Conservation (phyloP, 2,797 vertebrate genomes). For the Aulostomus chinensis region DNA sequence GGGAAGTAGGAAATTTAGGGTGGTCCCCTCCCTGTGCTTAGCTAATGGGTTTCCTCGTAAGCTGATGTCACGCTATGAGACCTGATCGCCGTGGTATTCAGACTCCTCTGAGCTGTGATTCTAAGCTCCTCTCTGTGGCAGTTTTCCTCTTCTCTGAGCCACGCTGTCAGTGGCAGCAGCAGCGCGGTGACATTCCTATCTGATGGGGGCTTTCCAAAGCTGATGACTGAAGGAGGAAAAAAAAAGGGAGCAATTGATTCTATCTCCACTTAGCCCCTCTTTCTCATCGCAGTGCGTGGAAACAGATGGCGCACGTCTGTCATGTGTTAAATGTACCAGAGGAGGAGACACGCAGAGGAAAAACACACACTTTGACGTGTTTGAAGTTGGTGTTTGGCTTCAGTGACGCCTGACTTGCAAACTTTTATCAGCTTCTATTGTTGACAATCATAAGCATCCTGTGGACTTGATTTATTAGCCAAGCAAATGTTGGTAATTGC, state of each 20-base stretch:
- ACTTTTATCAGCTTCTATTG: constrained; percentile 34
- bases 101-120: constrained; percentile 15
- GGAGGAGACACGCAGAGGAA: constrained; percentile 40
- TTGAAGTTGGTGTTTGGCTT: constrained; percentile 20
- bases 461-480: constrained; percentile 49
- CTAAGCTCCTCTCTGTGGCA: constrained; percentile 15
- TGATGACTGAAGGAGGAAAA: constrained; percentile 47
- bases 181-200: constrained; percentile 55
- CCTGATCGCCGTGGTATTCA: constrained; percentile 1
- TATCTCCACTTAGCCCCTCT: constrained; percentile 58
- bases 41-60: constrained; percentile 4
- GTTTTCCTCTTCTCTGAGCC: constrained; percentile 29
- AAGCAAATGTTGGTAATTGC: constrained; percentile 44
- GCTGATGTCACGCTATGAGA: constrained; percentile 7
- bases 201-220: constrained; percentile 45
- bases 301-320: constrained; percentile 70
- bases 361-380: constrained; percentile 52
- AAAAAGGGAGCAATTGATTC: constrained; percentile 53
- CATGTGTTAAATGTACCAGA: constrained; percentile 65
- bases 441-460: constrained; percentile 31
- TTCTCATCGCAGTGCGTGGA: constrained; percentile 35
- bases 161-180: constrained; percentile 32
- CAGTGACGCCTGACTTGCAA: constrained; percentile 18
- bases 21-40: not conserved
- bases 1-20: not conserved